phyloP scores from a whole-genome alignment of 2,888 invertebrate species.

The Drosophila nigricruria region DNA sequence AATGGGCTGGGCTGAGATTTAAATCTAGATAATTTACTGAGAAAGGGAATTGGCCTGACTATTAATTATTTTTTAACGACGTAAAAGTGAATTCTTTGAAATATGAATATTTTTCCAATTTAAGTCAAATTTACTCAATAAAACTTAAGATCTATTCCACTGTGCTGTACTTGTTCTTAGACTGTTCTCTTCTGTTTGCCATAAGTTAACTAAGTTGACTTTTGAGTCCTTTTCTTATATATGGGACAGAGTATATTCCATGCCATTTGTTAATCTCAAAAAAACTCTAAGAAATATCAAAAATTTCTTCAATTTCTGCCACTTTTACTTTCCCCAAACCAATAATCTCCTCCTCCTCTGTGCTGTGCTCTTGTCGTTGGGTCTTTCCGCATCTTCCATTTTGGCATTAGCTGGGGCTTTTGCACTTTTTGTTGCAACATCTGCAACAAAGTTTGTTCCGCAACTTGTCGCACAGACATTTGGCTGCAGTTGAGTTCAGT shows the following conservation, averaged over 20 bases:
- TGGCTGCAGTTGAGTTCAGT: not conserved
- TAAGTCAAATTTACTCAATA: too few species aligned
- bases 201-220: not conserved
- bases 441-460: conserved; percentile 25
- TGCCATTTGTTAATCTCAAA: not conserved
- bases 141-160: not conserved
- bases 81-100: too few species aligned
- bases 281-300: not conserved
- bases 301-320: not conserved
- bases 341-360: conserved; percentile 17
- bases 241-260: not conserved
- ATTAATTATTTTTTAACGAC: not conserved
- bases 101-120: too few species aligned
- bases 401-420: conserved; percentile 26
- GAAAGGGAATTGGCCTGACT: not conserved
- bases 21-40: not conserved
- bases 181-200: too few species aligned
- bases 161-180: not conserved
- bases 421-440: conserved; percentile 41
- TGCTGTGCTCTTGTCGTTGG: conserved; percentile 16
- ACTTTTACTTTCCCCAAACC: not conserved
- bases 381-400: not conserved
- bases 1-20: not conserved
- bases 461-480: conserved; percentile 24
- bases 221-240: not conserved